Conservation (phyloP, 2,113 vertebrate species). For the Cricetomys ansorgei region DNA sequence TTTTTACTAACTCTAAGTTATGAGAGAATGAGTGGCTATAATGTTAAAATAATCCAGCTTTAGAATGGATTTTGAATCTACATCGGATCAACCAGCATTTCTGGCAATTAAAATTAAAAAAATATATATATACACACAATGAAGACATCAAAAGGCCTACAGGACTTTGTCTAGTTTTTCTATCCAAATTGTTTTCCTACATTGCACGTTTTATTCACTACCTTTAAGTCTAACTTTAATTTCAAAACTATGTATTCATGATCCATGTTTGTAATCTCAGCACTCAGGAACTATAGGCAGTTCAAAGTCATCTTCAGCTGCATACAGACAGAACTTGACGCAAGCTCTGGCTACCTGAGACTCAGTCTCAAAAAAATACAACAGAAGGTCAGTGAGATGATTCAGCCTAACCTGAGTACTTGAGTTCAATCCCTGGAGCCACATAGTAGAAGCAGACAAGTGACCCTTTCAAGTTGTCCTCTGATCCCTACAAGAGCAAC, state of each 20-base stretch:
- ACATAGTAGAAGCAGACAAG: neutral
- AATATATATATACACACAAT: neutral
- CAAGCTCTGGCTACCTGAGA: neutral
- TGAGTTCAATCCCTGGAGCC: neutral
- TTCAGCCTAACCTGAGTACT: neutral
- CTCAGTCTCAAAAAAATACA: neutral
- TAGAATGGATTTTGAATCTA: constrained; percentile 55
- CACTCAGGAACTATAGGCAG: neutral
- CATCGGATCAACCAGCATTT: constrained; percentile 44
- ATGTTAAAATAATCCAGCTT: constrained; percentile 48
- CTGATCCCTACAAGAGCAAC: neutral
- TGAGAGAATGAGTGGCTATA: neutral
- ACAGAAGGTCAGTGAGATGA: neutral
- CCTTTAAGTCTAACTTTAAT: neutral
- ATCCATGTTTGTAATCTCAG: neutral
- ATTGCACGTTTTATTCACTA: neutral
- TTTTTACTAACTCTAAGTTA: neutral
- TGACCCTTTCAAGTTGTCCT: neutral
- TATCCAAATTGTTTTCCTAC: neutral
- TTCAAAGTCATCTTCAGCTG: neutral
- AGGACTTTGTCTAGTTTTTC: constrained; percentile 3
- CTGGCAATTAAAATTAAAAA: neutral
- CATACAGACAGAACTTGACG: neutral
- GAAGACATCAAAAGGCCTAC: neutral
- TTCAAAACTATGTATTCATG: neutral